Evolutionary conservation across 2,888 invertebrate species (phyloP).

Genomic region (Volucella inanis): DNA sequence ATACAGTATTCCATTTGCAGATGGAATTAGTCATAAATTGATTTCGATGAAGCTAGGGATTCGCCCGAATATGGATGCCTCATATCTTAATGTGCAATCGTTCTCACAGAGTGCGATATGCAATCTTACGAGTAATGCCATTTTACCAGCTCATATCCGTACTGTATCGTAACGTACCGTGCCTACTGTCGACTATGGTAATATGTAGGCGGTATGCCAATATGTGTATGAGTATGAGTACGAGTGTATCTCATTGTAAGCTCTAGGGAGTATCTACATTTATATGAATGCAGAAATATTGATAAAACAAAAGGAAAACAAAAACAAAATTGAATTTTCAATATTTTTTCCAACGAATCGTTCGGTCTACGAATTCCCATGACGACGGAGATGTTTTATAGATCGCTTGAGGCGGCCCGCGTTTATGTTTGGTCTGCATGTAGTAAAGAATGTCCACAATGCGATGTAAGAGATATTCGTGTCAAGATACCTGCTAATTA

Average conservation of each 20-base stretch:
- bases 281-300: constrained; percentile 35
- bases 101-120: constrained; percentile 64
- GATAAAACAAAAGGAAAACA: background rate
- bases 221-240: constrained; percentile 1
- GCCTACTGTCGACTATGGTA: background rate
- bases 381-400: constrained; percentile 42
- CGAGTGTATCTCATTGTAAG: constrained; percentile 12
- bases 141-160: constrained; percentile 25
- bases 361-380: constrained; percentile 41
- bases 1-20: constrained; percentile 62
- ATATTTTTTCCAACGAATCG: constrained; percentile 51
- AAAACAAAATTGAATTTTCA: constrained; percentile 45
- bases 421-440: constrained; percentile 14
- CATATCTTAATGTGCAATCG: constrained; percentile 73
- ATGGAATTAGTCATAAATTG: constrained; percentile 75
- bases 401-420: constrained; percentile 46
- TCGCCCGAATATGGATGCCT: constrained; percentile 71
- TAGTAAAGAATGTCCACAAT: constrained; percentile 61
- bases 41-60: constrained; percentile 70
- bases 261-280: constrained; percentile 9
- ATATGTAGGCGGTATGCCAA: constrained; percentile 58
- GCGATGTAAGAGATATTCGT: constrained; percentile 68
- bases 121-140: constrained; percentile 26
- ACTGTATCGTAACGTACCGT: too few relatives aligned
- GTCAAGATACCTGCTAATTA: constrained; percentile 70